Evolutionary conservation across 2,113 vertebrate species (phyloP).

Genomic region (Oenanthe oenanthe): DNA sequence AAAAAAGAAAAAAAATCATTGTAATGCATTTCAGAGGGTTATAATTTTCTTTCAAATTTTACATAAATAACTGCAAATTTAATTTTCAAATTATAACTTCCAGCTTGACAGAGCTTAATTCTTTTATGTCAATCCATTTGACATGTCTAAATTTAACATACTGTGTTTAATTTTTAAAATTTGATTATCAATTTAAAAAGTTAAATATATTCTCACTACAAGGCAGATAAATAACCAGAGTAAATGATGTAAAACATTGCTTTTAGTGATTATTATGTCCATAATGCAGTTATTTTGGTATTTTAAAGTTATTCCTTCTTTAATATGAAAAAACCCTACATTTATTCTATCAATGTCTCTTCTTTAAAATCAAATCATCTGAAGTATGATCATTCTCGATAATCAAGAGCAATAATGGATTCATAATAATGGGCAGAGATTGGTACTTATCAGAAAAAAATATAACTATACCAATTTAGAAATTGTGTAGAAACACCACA

Average conservation of each 20-base stretch:
- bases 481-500: neutral
- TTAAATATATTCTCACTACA: neutral
- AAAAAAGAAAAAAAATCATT: neutral
- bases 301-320: neutral
- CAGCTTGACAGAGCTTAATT: neutral
- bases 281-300: neutral
- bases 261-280: neutral
- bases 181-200: neutral
- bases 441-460: neutral
- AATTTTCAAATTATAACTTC: neutral
- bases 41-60: neutral
- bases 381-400: neutral
- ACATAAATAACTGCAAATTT: neutral
- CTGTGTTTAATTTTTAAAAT: neutral
- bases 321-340: neutral
- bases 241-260: neutral
- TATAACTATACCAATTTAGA: neutral
- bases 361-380: neutral
- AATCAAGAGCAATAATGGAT: neutral
- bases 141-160: neutral
- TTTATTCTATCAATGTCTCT: neutral
- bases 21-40: neutral
- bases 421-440: neutral
- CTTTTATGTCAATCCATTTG: neutral
- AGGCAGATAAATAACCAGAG: neutral